phyloP scores from a whole-genome alignment of 2,113 vertebrate species.

The Cynopterus brachyotis region DNA sequence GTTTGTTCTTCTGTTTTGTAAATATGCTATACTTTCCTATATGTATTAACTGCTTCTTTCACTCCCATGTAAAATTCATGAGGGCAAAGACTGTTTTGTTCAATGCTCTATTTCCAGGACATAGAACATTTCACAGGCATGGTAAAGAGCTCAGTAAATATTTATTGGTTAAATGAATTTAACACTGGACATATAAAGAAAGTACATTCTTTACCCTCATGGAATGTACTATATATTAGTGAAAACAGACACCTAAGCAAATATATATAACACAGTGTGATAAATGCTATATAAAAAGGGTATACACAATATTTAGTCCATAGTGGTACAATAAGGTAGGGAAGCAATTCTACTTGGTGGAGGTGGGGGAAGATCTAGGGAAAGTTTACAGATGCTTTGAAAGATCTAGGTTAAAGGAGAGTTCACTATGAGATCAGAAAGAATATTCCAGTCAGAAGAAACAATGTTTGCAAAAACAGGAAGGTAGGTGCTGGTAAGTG shows the following conservation, averaged over 20 bases:
- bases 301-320: background rate
- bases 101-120: background rate
- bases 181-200: background rate
- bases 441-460: background rate
- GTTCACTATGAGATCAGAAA: background rate
- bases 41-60: background rate
- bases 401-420: background rate
- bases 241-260: background rate
- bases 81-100: background rate
- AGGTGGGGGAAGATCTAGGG: background rate
- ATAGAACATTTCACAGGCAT: background rate
- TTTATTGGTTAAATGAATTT: background rate
- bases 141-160: background rate
- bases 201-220: background rate
- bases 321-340: background rate
- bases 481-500: background rate
- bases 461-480: background rate
- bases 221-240: background rate
- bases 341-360: background rate
- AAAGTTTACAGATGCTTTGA: background rate
- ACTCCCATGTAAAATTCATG: background rate
- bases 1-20: background rate
- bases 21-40: background rate
- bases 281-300: background rate
- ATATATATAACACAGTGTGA: background rate